Base-by-base conservation (phyloP, 2,113 vertebrate genomes). In the Amia ocellicauda region DNA sequence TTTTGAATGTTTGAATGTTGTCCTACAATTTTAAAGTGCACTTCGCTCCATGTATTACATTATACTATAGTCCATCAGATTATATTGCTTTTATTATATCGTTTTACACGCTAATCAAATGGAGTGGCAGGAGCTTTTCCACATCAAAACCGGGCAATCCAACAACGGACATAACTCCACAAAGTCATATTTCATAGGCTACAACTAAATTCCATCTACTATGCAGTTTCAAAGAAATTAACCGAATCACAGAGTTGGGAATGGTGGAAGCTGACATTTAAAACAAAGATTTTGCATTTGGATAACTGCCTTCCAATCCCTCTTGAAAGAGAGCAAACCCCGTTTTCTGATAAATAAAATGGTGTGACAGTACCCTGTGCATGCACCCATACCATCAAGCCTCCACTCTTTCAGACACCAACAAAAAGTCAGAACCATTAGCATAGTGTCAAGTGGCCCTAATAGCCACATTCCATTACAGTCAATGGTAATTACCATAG, bases 391-490 rank as follows among this genome's bases (percentile, higher is more conserved):
- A 69, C 77, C 74, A 68, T 69, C 59, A 71, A 65, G 67, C 58
- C 43, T 65, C 71, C 57, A 41, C 65, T 73, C 69, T 76, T 52
- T 78, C 17, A 73, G 69, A 77, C 77, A 76, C 69, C 52, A 68
- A 5, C 71, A 85, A 85, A 80, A 84, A 91, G 89, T 85, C 88
- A 82, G 83, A 76, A 85, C 83, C 90, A 92, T 92, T 89, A 90
- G 83, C 85, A 52, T 76, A 80, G 85, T 87, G 81, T 90, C 86
- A 84, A 89, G 88, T 80, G 82, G 86, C 77, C 74, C 83, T 77
- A 82, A 90, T 88, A 79, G 86, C 87, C 88, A 88, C 86, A 88
- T 92, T 94, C 90, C 88, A 80, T 84, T 90, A 89, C 83, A 92
- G 90, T 88, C 89, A 86, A 90, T 89, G 89, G 86, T 86, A 92